phyloP scores from a whole-genome alignment of 2,113 vertebrate genomes.

The Ellobius talpinus region DNA sequence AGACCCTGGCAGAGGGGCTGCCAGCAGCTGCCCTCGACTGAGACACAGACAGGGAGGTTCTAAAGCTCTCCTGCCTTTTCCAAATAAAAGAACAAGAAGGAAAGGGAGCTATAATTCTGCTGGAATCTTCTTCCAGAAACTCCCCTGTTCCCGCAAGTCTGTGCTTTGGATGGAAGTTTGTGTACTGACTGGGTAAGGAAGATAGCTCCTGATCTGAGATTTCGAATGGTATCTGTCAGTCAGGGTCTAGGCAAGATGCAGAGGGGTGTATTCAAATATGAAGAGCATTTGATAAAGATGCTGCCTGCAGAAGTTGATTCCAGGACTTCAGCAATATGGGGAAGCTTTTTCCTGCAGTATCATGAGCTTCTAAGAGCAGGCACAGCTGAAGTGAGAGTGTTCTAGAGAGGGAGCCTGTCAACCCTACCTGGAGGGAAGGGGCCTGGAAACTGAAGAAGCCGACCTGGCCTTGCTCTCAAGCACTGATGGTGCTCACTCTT shows the following conservation, averaged over 20 bases:
- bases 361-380: background rate
- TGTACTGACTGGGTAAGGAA: background rate
- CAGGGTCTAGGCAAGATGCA: background rate
- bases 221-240: background rate
- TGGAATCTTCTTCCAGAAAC: background rate
- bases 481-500: background rate
- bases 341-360: background rate
- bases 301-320: background rate
- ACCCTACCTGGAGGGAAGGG: background rate
- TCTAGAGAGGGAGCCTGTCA: background rate
- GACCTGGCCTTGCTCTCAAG: background rate
- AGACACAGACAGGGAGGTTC: fast-evolving
- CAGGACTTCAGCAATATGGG: background rate
- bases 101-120: background rate
- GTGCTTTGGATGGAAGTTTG: background rate
- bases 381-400: background rate
- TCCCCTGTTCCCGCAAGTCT: background rate
- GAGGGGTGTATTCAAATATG: too few species aligned
- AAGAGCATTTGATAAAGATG: background rate
- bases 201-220: background rate
- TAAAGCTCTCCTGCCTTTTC: background rate
- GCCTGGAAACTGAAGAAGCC: too few species aligned
- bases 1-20: background rate
- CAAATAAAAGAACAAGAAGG: slow-evolving; percentile 44
- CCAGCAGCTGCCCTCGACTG: background rate